Conservation (phyloP, 2,888 invertebrate species). For the Malthinus flaveolus region DNA sequence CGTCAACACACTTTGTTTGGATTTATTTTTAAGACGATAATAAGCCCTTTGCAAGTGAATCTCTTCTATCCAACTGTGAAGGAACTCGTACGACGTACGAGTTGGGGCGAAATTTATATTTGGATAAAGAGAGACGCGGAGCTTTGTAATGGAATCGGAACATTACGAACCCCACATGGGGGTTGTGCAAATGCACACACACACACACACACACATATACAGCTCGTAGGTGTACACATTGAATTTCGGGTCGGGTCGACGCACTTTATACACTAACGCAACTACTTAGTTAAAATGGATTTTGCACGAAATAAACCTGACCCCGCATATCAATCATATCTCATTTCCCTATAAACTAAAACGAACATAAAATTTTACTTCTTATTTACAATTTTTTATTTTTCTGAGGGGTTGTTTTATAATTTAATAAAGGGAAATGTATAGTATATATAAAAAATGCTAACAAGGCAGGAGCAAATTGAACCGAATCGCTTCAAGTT, state of each 20-base stretch:
- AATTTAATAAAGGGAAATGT: no score
- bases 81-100: conserved; percentile 29
- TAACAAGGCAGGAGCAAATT: no score
- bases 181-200: conserved; percentile 36
- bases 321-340: conserved; percentile 35
- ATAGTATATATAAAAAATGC: no score
- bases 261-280: conserved; percentile 18
- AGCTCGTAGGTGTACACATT: neutral
- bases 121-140: conserved; percentile 28
- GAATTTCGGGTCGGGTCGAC: conserved; percentile 13
- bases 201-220: no score
- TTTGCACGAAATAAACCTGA: conserved; percentile 35
- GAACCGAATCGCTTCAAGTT: no score
- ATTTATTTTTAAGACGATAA: conserved; percentile 47
- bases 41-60: conserved; percentile 40
- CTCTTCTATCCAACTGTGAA: conserved; percentile 38
- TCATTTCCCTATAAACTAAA: conserved; percentile 3
- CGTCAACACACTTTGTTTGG: conserved; percentile 48
- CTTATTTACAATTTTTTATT: neutral
- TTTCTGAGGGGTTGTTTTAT: no score
- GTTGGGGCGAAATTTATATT: no score
- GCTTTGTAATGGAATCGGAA: conserved; percentile 45
- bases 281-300: conserved; percentile 35
- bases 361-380: conserved; percentile 3
- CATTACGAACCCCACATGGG: conserved; percentile 42